Percentiles rank a stretch among this genome's conserved stretches.
Conservation (phyloP, 2,888 invertebrate species). For the Salticus scenicus region DNA sequence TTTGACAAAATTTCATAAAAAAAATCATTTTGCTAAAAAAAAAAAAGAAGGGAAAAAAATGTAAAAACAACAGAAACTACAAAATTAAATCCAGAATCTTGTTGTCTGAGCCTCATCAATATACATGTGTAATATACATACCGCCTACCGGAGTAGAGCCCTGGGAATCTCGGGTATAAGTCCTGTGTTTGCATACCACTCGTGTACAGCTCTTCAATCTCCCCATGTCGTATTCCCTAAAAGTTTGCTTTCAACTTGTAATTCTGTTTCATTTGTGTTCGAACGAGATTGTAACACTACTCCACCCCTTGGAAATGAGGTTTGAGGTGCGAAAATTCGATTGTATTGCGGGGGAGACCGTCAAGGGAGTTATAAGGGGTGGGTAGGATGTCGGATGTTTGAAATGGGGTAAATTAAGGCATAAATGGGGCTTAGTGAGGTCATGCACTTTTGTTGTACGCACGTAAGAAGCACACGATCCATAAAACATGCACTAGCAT, state of each 20-base stretch:
- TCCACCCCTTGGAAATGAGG: slow-evolving; percentile 31
- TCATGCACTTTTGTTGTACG: background rate
- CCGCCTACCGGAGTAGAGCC: background rate
- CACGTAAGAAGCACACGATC: too few relatives aligned
- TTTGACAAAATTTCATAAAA: too few relatives aligned
- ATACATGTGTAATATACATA: background rate
- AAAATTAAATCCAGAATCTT: background rate
- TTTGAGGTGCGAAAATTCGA: slow-evolving; percentile 55
- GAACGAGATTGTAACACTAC: slow-evolving; percentile 56
- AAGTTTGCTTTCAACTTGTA: slow-evolving; percentile 67
- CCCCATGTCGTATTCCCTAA: slow-evolving; percentile 34
- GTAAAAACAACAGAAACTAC: background rate
- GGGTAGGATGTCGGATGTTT: background rate
- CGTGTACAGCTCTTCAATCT: slow-evolving; percentile 26
- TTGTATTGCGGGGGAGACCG: slow-evolving; percentile 28
- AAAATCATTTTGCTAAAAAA: too few relatives aligned
- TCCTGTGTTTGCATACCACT: slow-evolving; percentile 46
- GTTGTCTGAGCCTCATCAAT: background rate
- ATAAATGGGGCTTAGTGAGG: slow-evolving; percentile 9
- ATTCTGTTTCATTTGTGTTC: slow-evolving; percentile 65
- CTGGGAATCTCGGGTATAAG: slow-evolving; percentile 30
- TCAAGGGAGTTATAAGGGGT: slow-evolving; percentile 24
- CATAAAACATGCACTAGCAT: too few relatives aligned
- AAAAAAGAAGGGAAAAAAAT: too few relatives aligned
- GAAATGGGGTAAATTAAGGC: slow-evolving; percentile 6